Percentiles rank a stretch among this genome's conserved stretches.
phyloP scores from a whole-genome alignment of 1,140 invertebrate genomes.

The Drosophila teissieri region DNA sequence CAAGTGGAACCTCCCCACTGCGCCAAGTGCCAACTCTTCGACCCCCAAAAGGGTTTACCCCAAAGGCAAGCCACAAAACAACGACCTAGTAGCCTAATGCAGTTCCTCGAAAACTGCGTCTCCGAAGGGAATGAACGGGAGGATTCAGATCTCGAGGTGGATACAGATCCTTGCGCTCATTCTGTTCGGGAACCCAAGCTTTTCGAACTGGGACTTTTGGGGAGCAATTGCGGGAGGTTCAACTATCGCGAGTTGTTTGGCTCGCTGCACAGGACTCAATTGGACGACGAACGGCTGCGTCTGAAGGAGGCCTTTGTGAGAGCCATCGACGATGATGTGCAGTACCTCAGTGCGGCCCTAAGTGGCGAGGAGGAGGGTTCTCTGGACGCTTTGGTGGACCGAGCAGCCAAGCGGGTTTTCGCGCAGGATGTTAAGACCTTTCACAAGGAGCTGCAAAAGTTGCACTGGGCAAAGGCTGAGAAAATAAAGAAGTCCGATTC shows the following conservation, averaged over 20 bases:
- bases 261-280: background rate
- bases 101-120: slow-evolving; percentile 22
- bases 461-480: background rate
- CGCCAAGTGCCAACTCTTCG: slow-evolving; percentile 13
- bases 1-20: background rate
- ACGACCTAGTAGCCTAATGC: slow-evolving; percentile 43
- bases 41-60: slow-evolving; percentile 5
- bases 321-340: slow-evolving; percentile 49
- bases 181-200: slow-evolving; percentile 2
- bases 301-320: slow-evolving; percentile 47
- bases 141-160: background rate
- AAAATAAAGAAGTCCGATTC: background rate
- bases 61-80: background rate
- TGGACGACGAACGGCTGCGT: slow-evolving; percentile 22
- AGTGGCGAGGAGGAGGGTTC: slow-evolving; percentile 9
- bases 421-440: slow-evolving; percentile 23
- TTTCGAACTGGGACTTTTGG: slow-evolving; percentile 13
- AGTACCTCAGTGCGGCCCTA: slow-evolving; percentile 35
- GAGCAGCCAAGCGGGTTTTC: slow-evolving; percentile 22
- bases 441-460: slow-evolving; percentile 19
- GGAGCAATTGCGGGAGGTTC: slow-evolving; percentile 18
- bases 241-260: slow-evolving; percentile 52
- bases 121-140: slow-evolving; percentile 1
- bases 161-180: background rate
- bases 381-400: slow-evolving; percentile 30